Evolutionary conservation across 2,113 vertebrate species (phyloP).

Genomic region (Collichthys lucidus): DNA sequence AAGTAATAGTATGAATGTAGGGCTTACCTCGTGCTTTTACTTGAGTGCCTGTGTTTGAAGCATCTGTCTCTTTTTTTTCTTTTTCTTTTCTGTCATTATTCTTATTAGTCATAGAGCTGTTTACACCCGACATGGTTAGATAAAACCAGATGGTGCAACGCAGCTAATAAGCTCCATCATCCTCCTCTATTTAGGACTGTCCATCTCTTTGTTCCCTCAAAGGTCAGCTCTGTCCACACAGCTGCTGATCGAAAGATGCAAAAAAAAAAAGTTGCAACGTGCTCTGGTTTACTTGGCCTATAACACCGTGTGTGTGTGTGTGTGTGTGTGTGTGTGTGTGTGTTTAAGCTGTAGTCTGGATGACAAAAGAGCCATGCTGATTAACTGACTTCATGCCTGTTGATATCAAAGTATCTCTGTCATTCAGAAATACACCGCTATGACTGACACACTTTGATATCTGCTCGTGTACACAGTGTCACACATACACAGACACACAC

Average conservation of each 20-base stretch:
- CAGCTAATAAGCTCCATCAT: neutral
- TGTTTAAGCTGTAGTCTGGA: conserved; percentile 3
- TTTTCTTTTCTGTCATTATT: no score
- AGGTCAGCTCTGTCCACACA: conserved; percentile 5
- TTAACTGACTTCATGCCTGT: neutral
- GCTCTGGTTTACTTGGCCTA: neutral
- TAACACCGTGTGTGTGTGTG: neutral
- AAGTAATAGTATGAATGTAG: no score
- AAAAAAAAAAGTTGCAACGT: no score
- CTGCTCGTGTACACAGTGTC: neutral
- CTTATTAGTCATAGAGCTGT: no score
- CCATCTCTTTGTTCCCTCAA: neutral
- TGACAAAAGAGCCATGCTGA: neutral
- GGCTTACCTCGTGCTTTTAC: no score
- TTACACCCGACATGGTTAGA: neutral
- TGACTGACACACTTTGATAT: conserved; percentile 21
- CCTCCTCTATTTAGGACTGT: neutral
- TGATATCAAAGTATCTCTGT: conserved; percentile 8
- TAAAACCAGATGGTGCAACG: neutral
- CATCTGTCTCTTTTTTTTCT: no score
- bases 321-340: no score
- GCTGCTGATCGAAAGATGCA: neutral
- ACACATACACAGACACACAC: neutral
- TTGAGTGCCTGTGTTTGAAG: no score
- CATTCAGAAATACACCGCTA: conserved; percentile 8